Base-by-base conservation (phyloP, 2,888 invertebrate genomes). In the Diaperis boleti region DNA sequence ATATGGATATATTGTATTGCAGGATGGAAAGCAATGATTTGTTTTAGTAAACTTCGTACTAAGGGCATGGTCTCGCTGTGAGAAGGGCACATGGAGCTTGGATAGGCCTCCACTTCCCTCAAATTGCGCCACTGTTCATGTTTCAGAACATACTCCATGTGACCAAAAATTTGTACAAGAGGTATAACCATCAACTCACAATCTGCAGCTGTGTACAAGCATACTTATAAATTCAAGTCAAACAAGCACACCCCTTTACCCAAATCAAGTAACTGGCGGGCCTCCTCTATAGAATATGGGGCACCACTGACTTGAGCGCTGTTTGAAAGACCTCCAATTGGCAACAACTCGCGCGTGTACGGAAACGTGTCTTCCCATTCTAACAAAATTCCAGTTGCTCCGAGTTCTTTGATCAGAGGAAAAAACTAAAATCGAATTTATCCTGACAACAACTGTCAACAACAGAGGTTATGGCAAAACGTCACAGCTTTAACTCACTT, bases 291-390 rank as follows among this genome's bases (percentile, higher is more conserved):
- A 1, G 87, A 86, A 79, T 95, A 95, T 18, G 89, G 85, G 37
- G 81, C 85, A 68, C 85, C 88, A 59, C 76, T 81, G 0, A 85
- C 83, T 63, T 78, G 75, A 0, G 84, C 83, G 37, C 83, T 82
- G 59, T 82, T 80, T 0, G 82, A 82, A 2, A 81, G 71, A 68
- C 89, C 87, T 7, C 89, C 89, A 13, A 86, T 84, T 3, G 82
- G 84, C 10, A 82, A 79, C 47, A 94, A 80, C 7, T 86, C 85
- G 42, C 85, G 87, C 3, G 82, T 82, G 78, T 91, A 95, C 0
- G 95, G 95, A 81, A 95, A 95, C 65, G 92, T 93, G 75, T 95
- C 95, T 76, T 95, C 95, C 91, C 94, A 95, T 82, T 95, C 95
- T 35, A 95, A 73, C 7, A 95, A 83, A 13, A 95, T 79, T 1